Conservation (phyloP, 2,797 vertebrate genomes). For the Hapalemur alaotrensis region DNA sequence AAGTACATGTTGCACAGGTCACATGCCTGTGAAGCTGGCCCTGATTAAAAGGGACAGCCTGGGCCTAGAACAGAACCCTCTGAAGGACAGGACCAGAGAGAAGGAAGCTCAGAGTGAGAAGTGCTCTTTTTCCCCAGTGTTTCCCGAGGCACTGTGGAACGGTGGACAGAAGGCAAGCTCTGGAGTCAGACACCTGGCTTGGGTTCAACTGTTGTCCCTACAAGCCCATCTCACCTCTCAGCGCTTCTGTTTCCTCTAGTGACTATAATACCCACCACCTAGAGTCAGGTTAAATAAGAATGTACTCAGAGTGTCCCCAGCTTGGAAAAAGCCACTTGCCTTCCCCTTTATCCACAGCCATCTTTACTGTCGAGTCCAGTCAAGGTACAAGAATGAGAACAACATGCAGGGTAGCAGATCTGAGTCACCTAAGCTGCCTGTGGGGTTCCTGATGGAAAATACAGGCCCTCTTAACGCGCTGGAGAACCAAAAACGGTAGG, state of each 20-base stretch:
- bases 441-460: background rate
- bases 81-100: background rate
- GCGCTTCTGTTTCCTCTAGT: background rate
- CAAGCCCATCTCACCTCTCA: background rate
- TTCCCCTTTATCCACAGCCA: background rate
- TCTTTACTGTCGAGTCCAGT: background rate
- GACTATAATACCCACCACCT: background rate
- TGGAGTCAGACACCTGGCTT: background rate
- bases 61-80: background rate
- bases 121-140: background rate
- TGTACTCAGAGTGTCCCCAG: background rate
- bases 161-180: slow-evolving; percentile 9
- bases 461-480: background rate
- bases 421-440: background rate
- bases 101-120: background rate
- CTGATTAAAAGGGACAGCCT: background rate
- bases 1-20: background rate
- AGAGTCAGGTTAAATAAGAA: background rate
- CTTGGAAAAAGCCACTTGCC: background rate
- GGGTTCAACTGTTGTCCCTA: background rate
- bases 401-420: too few species aligned
- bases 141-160: background rate
- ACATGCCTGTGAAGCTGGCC: background rate
- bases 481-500: background rate
- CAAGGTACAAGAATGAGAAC: background rate